Percentiles rank a stretch among this genome's conserved stretches.
These are phyloP conservation scores for Homalodisca vitripennis DNA, from an alignment of 1,140 invertebrate species.

Conservation along the genomic window DNA sequence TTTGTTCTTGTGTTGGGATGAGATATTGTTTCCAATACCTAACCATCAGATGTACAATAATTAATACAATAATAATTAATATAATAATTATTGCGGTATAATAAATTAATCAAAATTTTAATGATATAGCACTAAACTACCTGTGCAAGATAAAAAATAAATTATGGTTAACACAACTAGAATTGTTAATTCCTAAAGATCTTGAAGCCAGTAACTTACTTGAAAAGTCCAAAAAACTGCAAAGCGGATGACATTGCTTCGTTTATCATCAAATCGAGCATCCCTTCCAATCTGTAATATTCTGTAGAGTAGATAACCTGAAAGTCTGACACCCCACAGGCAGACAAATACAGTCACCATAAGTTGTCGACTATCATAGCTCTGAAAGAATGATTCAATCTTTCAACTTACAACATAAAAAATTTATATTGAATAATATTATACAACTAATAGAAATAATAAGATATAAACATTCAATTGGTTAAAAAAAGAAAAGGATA, in stretches of 20 bases:
- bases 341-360: constrained; percentile 85
- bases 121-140: too few relatives aligned
- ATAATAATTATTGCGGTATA: too few relatives aligned
- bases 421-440: background rate
- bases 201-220: constrained; percentile 50
- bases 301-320: constrained; percentile 82
- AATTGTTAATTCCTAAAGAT: background rate
- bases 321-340: constrained; percentile 80
- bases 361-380: constrained; percentile 80
- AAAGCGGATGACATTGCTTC: constrained; percentile 81
- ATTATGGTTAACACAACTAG: too few relatives aligned
- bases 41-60: too few relatives aligned
- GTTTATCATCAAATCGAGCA: constrained; percentile 85
- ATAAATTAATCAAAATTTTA: too few relatives aligned
- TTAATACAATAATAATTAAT: too few relatives aligned
- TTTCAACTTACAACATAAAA: background rate
- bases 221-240: constrained; percentile 91
- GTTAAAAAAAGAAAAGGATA: too few relatives aligned
- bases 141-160: too few relatives aligned
- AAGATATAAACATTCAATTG: background rate
- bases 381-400: constrained; percentile 52
- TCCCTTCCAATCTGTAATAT: constrained; percentile 88
- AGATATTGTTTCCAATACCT: too few relatives aligned
- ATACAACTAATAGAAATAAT: background rate
- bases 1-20: too few relatives aligned